Evolutionary conservation across 2,888 invertebrate genomes (phyloP).

Genomic region (Rhamphomyia laevipes): DNA sequence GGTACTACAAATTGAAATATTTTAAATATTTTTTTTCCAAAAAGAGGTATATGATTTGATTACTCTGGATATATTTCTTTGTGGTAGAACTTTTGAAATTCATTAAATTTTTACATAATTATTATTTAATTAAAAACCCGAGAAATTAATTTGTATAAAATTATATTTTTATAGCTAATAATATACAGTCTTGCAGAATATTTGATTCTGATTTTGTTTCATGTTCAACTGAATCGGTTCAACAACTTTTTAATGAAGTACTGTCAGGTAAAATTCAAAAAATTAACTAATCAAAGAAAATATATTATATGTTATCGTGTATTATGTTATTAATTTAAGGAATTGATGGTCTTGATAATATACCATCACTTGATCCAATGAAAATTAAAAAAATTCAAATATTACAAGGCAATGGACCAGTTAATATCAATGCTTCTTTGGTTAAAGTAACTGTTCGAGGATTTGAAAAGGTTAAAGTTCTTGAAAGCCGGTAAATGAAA

Average conservation of each 20-base stretch:
- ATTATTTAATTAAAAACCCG: too few relatives aligned
- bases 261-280: constrained; percentile 43
- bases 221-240: constrained; percentile 56
- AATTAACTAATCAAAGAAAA: not conserved
- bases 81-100: too few relatives aligned
- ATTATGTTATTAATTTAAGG: constrained; percentile 10
- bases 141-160: too few relatives aligned
- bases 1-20: too few relatives aligned
- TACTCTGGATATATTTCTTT: too few relatives aligned
- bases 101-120: too few relatives aligned
- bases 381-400: constrained; percentile 50
- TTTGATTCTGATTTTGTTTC: constrained; percentile 51
- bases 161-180: not conserved
- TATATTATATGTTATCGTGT: too few relatives aligned
- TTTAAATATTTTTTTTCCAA: too few relatives aligned
- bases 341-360: constrained; percentile 23
- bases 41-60: too few relatives aligned
- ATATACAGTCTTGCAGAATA: constrained; percentile 39
- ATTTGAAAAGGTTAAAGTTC: constrained; percentile 47
- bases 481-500: constrained; percentile 43
- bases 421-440: constrained; percentile 53
- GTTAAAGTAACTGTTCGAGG: constrained; percentile 51
- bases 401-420: constrained; percentile 54
- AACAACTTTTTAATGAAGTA: constrained; percentile 52
- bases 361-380: constrained; percentile 48